Base-by-base conservation (phyloP, 2,113 vertebrate species). In the Sylvia atricapilla region DNA sequence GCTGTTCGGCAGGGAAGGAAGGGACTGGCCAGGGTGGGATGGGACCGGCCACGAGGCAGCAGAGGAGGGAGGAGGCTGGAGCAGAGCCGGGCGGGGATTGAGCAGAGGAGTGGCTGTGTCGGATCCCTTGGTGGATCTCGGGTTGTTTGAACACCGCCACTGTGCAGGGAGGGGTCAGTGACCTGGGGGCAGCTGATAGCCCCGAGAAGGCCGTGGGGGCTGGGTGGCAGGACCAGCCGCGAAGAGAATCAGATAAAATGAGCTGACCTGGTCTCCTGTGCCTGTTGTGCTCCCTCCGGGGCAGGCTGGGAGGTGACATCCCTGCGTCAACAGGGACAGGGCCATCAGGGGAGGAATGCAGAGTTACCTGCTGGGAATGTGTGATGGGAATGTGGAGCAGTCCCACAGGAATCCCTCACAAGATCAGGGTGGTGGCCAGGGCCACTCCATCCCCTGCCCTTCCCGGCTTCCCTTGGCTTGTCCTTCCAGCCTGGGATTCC, bases 1-100 rank as follows among this genome's bases (percentile, higher is more conserved):
- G 58, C n/a, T 24, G 46, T 2, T 4, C 1, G 1, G 63, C 58
- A 11, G 63, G 37, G 52, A 46, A 14, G 41, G 41, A 30, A 35
- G 6, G 1, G 20, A 37, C 37, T 37, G 37, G 10, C 11, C 22
- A 0, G 56, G 10, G 15, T 31, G 43, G 25, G 19, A 21, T 8
- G 53, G 50, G 30, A 43, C 56, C 4, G 39, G 52, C 16, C 50
- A 24, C 4, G 4, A 31, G 58, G 77, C 33, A 25, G 53, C 8
- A 3, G 62, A 39, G 66, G 11, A 33, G 37, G 37, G 39, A 10
- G 8, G 67, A 0, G 1, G 17, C 72, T 1, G 4, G 62, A 33
- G 60, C 68, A 0, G 4, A 35, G 37, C 50, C 0, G 0, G 35
- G 37, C 2, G 0, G 1, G 46, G 31, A 21, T 28, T 19, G 2